Percentiles rank a stretch among this genome's conserved stretches.
Evolutionary conservation across 2,888 invertebrate genomes (phyloP).

Genomic region (Cyclophora punctaria): DNA sequence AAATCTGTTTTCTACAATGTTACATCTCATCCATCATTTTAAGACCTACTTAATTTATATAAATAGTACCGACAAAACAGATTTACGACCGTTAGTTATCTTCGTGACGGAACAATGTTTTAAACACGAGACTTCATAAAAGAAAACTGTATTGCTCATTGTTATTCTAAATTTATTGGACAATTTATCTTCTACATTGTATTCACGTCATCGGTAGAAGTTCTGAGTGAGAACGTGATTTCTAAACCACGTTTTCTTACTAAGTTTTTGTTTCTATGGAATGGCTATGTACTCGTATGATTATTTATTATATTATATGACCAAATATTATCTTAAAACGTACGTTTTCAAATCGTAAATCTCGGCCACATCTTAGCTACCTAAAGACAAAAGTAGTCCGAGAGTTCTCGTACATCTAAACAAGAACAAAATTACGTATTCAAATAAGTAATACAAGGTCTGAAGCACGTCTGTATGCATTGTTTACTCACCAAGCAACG

Average conservation of each 20-base stretch:
- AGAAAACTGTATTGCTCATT: not conserved
- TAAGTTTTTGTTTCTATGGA: too few relatives aligned
- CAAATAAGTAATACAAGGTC: not conserved
- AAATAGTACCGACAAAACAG: not conserved
- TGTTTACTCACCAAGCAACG: constrained; percentile 84
- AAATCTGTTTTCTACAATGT: too few relatives aligned
- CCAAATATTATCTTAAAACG: not conserved
- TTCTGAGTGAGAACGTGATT: too few relatives aligned
- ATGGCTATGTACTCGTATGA: too few relatives aligned
- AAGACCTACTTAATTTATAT: too few relatives aligned
- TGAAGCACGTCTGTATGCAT: not conserved
- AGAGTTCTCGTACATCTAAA: not conserved
- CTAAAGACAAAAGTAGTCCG: too few relatives aligned
- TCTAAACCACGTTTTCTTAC: too few relatives aligned
- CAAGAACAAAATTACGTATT: not conserved
- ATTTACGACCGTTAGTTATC: too few relatives aligned
- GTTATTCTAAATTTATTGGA: not conserved
- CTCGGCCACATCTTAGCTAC: too few relatives aligned
- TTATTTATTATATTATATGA: not conserved
- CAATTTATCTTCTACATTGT: not conserved
- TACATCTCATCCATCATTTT: too few relatives aligned
- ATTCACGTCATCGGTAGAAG: not conserved
- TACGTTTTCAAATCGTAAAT: too few relatives aligned
- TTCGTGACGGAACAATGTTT: too few relatives aligned
- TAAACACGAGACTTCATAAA: not conserved